phyloP scores from a whole-genome alignment of 2,113 vertebrate genomes.

The Nothoprocta perdicaria region DNA sequence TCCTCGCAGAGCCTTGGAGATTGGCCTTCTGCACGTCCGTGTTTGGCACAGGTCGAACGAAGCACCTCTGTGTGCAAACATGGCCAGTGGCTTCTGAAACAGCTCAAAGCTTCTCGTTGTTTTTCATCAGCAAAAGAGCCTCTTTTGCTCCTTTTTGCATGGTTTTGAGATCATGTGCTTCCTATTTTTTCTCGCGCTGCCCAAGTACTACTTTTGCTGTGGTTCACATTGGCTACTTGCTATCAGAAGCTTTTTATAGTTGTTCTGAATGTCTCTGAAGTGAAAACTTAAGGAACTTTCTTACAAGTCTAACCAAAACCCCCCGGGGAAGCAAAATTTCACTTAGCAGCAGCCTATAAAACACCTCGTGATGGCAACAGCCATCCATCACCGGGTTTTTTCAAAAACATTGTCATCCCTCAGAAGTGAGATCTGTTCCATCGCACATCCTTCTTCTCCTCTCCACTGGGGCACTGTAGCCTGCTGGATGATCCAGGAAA shows the following conservation, averaged over 20 bases:
- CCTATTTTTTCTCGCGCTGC: background rate
- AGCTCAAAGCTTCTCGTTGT: background rate
- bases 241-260: background rate
- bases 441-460: background rate
- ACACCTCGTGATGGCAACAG: background rate
- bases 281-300: background rate
- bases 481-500: constrained; percentile 16
- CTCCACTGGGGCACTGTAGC: background rate
- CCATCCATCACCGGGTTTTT: background rate
- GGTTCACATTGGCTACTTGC: background rate
- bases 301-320: background rate
- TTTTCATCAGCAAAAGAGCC: background rate
- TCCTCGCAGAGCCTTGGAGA: background rate
- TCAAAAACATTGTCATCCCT: background rate
- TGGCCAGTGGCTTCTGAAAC: background rate
- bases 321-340: background rate
- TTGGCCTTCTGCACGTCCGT: background rate
- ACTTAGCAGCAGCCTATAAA: background rate
- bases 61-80: too few relatives aligned
- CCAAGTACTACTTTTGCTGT: background rate
- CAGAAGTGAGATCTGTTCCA: background rate
- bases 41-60: background rate
- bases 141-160: background rate
- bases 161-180: background rate
- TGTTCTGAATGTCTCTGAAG: background rate